Evolutionary conservation across 2,113 vertebrate genomes (phyloP).

Genomic region (human (Homo sapiens)): DNA sequence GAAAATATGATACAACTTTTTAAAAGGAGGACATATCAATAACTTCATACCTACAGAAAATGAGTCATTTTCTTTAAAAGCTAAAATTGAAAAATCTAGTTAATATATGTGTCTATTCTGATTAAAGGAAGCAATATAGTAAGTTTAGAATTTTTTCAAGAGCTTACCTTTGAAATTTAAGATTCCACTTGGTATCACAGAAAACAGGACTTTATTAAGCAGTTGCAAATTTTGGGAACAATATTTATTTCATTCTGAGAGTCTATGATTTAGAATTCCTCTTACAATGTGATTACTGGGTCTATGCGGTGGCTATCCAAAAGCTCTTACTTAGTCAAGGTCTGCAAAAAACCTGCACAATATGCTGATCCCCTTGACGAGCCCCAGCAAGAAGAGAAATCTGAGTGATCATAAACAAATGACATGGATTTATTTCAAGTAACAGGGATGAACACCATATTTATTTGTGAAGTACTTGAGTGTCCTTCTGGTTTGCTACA

Average conservation of each 20-base stretch:
- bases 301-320: neutral
- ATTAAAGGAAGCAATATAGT: neutral
- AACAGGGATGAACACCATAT: neutral
- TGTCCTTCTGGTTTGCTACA: neutral
- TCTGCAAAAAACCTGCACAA: neutral
- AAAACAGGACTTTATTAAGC: neutral
- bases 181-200: neutral
- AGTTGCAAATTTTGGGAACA: neutral
- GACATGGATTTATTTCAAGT: neutral
- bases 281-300: neutral
- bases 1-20: neutral
- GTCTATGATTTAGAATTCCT: neutral
- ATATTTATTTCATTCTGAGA: neutral
- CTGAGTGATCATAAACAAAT: neutral
- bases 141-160: conserved; percentile 6
- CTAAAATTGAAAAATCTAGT: neutral
- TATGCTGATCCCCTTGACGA: accelerated
- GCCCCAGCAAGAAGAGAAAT: neutral
- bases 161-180: conserved; percentile 28
- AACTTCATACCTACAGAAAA: neutral
- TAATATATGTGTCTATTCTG: neutral
- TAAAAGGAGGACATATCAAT: neutral
- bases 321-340: neutral
- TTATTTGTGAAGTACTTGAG: neutral
- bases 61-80: neutral